Percentiles rank a stretch among this genome's conserved stretches.
These are phyloP conservation scores for Setipinna tenuifilis DNA, from an alignment of 2,797 vertebrate genomes.

Conservation along the genomic window DNA sequence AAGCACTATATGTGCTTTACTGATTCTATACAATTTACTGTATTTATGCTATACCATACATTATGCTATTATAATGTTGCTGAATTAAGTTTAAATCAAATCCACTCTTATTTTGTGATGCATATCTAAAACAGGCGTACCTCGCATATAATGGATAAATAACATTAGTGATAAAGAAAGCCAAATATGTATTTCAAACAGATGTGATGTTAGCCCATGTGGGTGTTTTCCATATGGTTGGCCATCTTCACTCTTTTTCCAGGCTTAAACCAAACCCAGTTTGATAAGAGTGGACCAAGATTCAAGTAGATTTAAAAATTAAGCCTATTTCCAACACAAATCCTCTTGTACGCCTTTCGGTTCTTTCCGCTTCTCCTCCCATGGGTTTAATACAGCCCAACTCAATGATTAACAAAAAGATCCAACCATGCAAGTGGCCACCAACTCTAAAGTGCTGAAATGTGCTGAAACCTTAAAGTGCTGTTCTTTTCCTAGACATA, in stretches of 20 bases:
- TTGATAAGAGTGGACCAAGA: not conserved
- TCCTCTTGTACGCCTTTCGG: not conserved
- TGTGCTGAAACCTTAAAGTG: not conserved
- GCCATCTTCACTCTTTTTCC: not conserved
- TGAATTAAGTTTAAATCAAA: too few relatives aligned
- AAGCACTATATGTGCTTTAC: too few relatives aligned
- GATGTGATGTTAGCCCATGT: not conserved
- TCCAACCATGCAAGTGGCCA: not conserved
- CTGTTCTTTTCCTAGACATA: not conserved
- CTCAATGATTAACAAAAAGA: not conserved
- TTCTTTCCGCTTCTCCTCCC: not conserved
- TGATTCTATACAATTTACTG: too few relatives aligned
- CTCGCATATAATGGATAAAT: not conserved
- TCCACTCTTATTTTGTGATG: not conserved
- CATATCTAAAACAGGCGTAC: not conserved
- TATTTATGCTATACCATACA: too few relatives aligned
- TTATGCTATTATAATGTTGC: too few relatives aligned
- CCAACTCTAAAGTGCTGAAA: not conserved
- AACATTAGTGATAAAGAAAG: not conserved
- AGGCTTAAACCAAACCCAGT: not conserved
- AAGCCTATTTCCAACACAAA: conserved; percentile 5
- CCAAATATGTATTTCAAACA: not conserved
- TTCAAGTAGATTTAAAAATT: conserved; percentile 6
- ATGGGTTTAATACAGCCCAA: not conserved
- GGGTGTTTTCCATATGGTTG: not conserved